Evolutionary conservation across 2,113 vertebrate species (phyloP).

Genomic region (Vombatus ursinus): DNA sequence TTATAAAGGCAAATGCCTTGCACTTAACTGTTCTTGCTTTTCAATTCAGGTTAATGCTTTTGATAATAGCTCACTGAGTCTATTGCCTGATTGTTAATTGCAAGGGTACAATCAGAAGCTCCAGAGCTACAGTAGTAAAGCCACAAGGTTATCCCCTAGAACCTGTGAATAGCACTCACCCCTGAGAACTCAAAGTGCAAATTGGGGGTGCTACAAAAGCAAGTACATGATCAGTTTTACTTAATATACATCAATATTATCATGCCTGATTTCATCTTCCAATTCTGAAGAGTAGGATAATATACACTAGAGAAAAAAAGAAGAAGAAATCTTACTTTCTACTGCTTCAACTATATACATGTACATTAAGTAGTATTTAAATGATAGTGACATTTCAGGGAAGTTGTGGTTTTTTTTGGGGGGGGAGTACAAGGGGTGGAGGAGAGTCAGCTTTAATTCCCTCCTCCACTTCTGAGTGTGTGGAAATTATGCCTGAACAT

Average conservation of each 20-base stretch:
- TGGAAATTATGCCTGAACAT: neutral
- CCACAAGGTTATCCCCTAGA: neutral
- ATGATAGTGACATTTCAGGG: neutral
- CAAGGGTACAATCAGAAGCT: neutral
- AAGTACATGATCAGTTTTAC: neutral
- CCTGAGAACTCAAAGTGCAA: neutral
- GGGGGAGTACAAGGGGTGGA: too few relatives aligned
- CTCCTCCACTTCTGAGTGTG: neutral
- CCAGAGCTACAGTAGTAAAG: neutral
- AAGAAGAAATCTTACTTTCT: slow-evolving; percentile 12
- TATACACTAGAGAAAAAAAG: neutral
- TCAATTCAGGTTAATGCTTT: neutral
- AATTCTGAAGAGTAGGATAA: neutral
- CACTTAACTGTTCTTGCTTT: neutral
- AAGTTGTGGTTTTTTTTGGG: neutral
- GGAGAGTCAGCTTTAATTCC: too few relatives aligned
- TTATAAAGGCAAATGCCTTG: too few relatives aligned
- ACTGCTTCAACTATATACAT: neutral
- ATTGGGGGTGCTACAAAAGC: neutral
- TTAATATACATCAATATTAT: slow-evolving; percentile 12
- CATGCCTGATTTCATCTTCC: slow-evolving; percentile 20
- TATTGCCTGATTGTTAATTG: neutral
- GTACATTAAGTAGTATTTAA: neutral
- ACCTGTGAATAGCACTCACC: neutral
- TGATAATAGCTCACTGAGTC: neutral